Evolutionary conservation across 2,888 invertebrate genomes (phyloP).

Genomic region (Axea sp.): DNA sequence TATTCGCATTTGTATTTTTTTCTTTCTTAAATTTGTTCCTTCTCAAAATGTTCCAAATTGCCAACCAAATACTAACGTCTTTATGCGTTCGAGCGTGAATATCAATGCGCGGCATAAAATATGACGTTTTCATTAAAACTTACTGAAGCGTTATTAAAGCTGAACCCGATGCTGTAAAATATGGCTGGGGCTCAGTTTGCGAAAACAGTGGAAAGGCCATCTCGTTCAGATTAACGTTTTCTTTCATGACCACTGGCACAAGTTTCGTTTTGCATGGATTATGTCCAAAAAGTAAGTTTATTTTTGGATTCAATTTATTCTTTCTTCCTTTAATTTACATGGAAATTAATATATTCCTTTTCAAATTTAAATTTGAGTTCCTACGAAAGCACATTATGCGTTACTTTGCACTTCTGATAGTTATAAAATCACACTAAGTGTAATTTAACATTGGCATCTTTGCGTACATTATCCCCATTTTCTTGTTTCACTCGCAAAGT

Average conservation of each 20-base stretch:
- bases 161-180: constrained; percentile 45
- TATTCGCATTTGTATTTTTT: no score
- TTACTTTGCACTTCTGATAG: constrained; percentile 2
- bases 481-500: background rate
- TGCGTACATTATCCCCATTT: background rate
- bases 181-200: constrained; percentile 29
- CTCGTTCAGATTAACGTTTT: constrained; percentile 68
- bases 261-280: constrained; percentile 33
- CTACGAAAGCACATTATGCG: background rate
- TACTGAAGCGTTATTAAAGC: constrained; percentile 66
- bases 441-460: background rate
- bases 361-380: constrained; percentile 16
- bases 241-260: constrained; percentile 64
- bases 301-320: constrained; percentile 29
- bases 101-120: constrained; percentile 69
- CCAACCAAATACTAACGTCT: constrained; percentile 20
- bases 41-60: no score
- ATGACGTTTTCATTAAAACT: constrained; percentile 73
- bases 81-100: constrained; percentile 64
- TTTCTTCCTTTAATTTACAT: constrained; percentile 22
- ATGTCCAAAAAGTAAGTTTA: constrained; percentile 16
- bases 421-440: background rate
- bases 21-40: no score
- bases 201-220: constrained; percentile 53
- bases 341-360: constrained; percentile 7